Conservation (phyloP, 2,797 vertebrate genomes). For the Cephalopachus bancanus region DNA sequence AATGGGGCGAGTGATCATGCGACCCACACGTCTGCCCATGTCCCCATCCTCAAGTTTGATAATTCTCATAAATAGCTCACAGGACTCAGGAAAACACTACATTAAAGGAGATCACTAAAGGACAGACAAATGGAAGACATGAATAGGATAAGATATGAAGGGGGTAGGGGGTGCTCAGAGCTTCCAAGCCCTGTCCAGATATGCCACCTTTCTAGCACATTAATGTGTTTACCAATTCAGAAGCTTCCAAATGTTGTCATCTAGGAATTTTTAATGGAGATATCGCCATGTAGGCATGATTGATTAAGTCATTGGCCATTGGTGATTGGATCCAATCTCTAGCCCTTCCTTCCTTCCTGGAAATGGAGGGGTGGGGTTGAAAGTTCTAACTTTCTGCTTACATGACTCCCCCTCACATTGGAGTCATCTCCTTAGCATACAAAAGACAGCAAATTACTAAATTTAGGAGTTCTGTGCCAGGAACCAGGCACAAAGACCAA, state of each 20-base stretch:
- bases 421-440: neutral
- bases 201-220: neutral
- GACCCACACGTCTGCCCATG: neutral
- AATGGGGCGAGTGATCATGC: neutral
- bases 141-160: neutral
- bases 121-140: neutral
- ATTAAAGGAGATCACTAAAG: neutral
- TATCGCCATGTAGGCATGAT: neutral
- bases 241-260: neutral
- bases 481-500: neutral
- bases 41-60: neutral
- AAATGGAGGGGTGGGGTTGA: neutral
- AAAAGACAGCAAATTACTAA: neutral
- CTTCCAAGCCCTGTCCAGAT: neutral
- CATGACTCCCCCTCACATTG: neutral
- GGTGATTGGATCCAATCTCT: neutral
- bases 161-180: neutral
- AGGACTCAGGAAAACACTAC: neutral
- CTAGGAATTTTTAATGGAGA: neutral
- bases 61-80: neutral
- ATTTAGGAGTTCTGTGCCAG: neutral
- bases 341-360: neutral
- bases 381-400: neutral
- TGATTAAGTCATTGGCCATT: neutral
- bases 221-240: neutral